Evolutionary conservation across 2,797 vertebrate species (phyloP).

Genomic region (Tinamus major): DNA sequence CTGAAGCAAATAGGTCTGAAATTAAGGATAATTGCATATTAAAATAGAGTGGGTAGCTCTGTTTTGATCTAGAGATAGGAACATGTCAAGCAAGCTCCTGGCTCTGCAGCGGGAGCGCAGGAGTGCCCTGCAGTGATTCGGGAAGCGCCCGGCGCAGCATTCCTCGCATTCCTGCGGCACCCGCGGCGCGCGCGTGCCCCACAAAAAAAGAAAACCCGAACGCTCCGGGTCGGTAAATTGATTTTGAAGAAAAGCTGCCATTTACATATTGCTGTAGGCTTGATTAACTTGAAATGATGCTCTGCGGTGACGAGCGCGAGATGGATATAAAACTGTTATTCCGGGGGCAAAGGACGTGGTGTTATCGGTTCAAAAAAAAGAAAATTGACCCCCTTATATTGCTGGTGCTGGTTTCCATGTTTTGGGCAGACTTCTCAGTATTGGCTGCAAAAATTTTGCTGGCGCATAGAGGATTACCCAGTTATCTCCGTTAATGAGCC

Average conservation of each 20-base stretch:
- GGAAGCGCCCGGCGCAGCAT: slow-evolving; percentile 48
- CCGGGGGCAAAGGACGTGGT: neutral
- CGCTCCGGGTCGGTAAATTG: neutral
- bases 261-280: slow-evolving; percentile 40
- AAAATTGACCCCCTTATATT: neutral
- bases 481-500: slow-evolving; percentile 12
- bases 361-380: neutral
- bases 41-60: slow-evolving; percentile 61
- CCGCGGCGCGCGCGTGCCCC: neutral
- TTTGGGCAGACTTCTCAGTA: neutral
- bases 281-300: slow-evolving; percentile 10
- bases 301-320: neutral
- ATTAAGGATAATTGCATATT: slow-evolving; percentile 60
- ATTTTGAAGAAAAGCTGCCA: slow-evolving; percentile 15
- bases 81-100: slow-evolving; percentile 25
- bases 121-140: slow-evolving; percentile 52
- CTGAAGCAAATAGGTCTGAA: slow-evolving; percentile 48
- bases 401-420: neutral
- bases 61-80: slow-evolving; percentile 65
- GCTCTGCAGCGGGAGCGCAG: slow-evolving; percentile 25
- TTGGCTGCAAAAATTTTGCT: slow-evolving; percentile 41
- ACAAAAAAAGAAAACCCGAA: slow-evolving; percentile 9
- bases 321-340: neutral
- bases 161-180: slow-evolving; percentile 51
- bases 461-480: neutral